Evolutionary conservation across 1,140 invertebrate genomes (phyloP).

Genomic region (Tetraneura akinire): DNA sequence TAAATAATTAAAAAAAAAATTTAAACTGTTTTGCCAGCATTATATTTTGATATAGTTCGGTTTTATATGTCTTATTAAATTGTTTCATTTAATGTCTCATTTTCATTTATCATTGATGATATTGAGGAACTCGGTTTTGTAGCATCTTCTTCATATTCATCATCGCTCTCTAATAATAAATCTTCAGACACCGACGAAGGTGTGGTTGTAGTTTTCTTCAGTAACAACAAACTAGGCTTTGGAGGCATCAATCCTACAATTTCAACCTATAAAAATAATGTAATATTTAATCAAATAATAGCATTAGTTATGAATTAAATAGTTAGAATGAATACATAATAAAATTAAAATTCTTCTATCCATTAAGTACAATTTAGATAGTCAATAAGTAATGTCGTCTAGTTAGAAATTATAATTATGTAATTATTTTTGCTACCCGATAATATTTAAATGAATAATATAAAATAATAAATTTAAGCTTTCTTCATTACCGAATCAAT

Average conservation of each 20-base stretch:
- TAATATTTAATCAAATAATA: too few relatives aligned
- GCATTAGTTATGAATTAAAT: too few relatives aligned
- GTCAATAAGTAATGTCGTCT: too few relatives aligned
- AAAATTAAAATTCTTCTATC: too few relatives aligned
- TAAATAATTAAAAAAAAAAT: not conserved
- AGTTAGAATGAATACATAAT: too few relatives aligned
- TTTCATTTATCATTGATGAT: slow-evolving; percentile 1
- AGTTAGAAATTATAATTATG: too few relatives aligned
- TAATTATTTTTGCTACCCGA: too few relatives aligned
- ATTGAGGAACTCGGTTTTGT: slow-evolving; percentile 21
- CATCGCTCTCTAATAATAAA: slow-evolving; percentile 30
- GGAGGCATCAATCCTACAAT: slow-evolving; percentile 35
- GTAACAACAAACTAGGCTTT: slow-evolving; percentile 26
- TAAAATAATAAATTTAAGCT: too few relatives aligned
- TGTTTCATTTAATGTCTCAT: slow-evolving; percentile 34
- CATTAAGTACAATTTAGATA: too few relatives aligned
- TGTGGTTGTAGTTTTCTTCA: not conserved
- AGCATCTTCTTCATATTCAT: slow-evolving; percentile 47
- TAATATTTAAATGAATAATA: too few relatives aligned
- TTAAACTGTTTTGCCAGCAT: not conserved
- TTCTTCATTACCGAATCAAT: too few relatives aligned
- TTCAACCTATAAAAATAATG: slow-evolving; percentile 15
- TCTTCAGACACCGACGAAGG: slow-evolving; percentile 5
- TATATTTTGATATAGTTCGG: not conserved
- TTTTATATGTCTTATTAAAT: slow-evolving; percentile 10